These are phyloP conservation scores for Hetaerina titia DNA, from an alignment of 2,888 invertebrate species.

Conservation along the genomic window DNA sequence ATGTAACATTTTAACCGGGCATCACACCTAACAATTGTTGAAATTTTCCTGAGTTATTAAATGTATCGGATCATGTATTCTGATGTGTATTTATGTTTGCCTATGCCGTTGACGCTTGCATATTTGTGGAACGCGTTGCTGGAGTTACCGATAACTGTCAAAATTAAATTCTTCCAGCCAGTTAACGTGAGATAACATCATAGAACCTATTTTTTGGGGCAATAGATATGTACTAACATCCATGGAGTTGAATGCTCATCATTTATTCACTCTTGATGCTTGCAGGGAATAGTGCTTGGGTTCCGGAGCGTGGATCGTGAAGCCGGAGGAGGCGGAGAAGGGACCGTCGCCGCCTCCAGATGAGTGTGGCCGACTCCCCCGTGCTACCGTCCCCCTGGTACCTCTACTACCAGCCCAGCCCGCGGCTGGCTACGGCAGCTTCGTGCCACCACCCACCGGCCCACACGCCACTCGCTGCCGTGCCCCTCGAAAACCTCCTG, in stretches of 20 bases:
- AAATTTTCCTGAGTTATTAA: too few relatives aligned
- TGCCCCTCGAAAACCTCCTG: not conserved
- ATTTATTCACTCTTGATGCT: not conserved
- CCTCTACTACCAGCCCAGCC: conserved; percentile 76
- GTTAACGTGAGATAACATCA: too few relatives aligned
- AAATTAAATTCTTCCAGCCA: too few relatives aligned
- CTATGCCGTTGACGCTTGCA: too few relatives aligned
- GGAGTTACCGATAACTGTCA: too few relatives aligned
- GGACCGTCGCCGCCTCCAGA: conserved; percentile 78
- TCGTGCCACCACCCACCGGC: conserved; percentile 34
- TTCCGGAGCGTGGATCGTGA: not conserved
- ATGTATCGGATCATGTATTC: too few relatives aligned
- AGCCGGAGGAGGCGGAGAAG: conserved; percentile 64
- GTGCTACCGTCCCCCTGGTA: conserved; percentile 80
- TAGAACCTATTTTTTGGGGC: too few relatives aligned
- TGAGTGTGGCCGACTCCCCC: conserved; percentile 83
- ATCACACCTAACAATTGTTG: too few relatives aligned
- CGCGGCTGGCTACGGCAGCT: conserved; percentile 43
- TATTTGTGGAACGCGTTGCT: too few relatives aligned
- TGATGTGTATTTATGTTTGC: too few relatives aligned
- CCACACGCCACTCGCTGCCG: not conserved
- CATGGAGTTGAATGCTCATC: not conserved
- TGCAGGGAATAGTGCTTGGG: not conserved
- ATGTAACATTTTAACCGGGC: too few relatives aligned
- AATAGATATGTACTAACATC: too few relatives aligned